Conservation (phyloP, 2,797 vertebrate genomes). For the Thaleichthys pacificus region DNA sequence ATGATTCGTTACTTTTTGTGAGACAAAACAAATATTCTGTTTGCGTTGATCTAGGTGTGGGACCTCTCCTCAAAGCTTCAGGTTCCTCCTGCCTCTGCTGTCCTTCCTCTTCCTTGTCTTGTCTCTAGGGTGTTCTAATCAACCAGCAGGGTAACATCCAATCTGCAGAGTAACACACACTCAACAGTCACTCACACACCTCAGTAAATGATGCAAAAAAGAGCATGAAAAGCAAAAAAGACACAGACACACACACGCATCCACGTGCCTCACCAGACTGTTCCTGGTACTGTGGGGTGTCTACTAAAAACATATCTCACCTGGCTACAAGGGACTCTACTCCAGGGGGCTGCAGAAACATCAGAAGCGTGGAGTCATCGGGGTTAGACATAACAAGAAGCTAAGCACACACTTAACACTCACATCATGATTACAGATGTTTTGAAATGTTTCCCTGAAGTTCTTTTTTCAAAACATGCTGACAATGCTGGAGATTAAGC, state of each 20-base stretch:
- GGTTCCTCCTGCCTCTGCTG: background rate
- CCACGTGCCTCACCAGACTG: background rate
- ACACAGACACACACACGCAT: background rate
- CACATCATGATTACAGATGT: background rate
- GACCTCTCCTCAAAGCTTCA: background rate
- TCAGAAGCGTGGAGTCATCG: background rate
- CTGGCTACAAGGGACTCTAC: constrained; percentile 25
- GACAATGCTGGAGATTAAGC: background rate
- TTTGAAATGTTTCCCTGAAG: background rate
- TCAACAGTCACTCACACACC: constrained; percentile 1
- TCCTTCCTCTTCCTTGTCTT: constrained; percentile 14
- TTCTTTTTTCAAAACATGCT: constrained; percentile 4
- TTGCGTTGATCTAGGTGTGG: no score
- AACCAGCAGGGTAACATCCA: constrained; percentile 38
- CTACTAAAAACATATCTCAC: constrained; percentile 18
- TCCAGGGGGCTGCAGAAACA: constrained; percentile 32
- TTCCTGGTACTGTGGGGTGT: background rate
- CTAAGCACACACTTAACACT: constrained; percentile 1
- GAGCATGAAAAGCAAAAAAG: background rate
- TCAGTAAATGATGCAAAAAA: background rate
- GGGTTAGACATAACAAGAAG: constrained; percentile 9
- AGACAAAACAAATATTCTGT: no score
- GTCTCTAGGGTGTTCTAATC: constrained; percentile 38
- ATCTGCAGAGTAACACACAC: constrained; percentile 34
- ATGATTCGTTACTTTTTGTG: no score